Base-by-base conservation (phyloP, 1,140 invertebrate species). In the Sipha flava region DNA sequence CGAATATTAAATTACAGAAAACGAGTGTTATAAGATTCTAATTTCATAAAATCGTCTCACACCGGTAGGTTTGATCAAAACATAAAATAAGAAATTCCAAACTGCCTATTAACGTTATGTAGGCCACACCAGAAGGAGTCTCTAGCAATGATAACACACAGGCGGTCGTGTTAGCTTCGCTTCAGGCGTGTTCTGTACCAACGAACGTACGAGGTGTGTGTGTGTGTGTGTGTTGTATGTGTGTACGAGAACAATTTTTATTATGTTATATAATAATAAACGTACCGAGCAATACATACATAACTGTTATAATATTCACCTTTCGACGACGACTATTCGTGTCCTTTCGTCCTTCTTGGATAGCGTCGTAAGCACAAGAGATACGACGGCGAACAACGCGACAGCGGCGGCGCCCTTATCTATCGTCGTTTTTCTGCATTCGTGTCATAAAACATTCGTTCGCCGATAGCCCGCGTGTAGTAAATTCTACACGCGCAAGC, bases 401-500 rank as follows among this genome's bases (percentile, higher is more conserved):
- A n/a, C 16, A 34, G 34, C 29, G 49, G 70, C 43, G 23, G 70
- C 29, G 2, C 18, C 31, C 72, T 75, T 77, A 77, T 77, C 73
- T 77, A 70, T 70, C 66, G 66, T 70, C 23, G 73, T 54, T 43
- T 59, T 77, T 77, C 73, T 77, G 73, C 34, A 29, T 77, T 77
- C 73, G 73, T 77, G 73, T 77, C 73, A 77, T 37, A 21, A 26
- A 59, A 57, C 34, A 59, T 77, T 77, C 34, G 52, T 14, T 7
- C 52, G 72, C 31, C 3, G 31, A 54, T 54, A 23, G 9, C 49
- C 21, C 47, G 5, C 49, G 21, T 37, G 62, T 34, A 52, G 21
- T 54, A 68, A 16, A n/a, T 43, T 26, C 21, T 40, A 66, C 26
- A 26, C 54, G 18, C 23, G 18, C 23, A 59, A 16, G 29, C 31